A percentile compares a stretch with the other conserved stretches of the same genome.
Conservation (phyloP, 1,140 invertebrate species). For the Galendromus occidentalis region DNA sequence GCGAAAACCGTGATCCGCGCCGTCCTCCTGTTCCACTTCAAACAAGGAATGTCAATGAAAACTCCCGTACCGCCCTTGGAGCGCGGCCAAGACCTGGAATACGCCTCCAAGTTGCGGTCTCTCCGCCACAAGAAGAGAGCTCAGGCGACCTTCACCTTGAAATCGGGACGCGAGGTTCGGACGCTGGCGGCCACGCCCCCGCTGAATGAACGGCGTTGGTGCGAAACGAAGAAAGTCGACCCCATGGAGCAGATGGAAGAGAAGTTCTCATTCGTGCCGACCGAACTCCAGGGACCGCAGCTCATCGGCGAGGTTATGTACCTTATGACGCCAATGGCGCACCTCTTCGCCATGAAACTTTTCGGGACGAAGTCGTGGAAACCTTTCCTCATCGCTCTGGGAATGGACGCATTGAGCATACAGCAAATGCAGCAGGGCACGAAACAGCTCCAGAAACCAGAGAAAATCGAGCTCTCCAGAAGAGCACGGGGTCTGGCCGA, state of each 20-base stretch:
- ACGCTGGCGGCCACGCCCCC: not conserved
- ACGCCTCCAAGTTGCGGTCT: not conserved
- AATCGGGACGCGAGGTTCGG: not conserved
- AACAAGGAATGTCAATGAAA: not conserved
- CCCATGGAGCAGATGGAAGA: not conserved
- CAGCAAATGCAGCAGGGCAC: not conserved
- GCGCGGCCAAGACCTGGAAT: not conserved
- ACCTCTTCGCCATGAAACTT: not conserved
- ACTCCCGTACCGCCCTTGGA: not conserved
- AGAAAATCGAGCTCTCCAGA: not conserved
- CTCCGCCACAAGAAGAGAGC: not conserved
- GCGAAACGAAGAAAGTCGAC: not conserved
- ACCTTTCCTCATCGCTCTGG: not conserved
- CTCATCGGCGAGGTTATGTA: not conserved
- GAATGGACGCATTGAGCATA: constrained; percentile 6
- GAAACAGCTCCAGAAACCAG: not conserved
- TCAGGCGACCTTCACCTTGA: not conserved
- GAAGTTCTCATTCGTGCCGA: not conserved
- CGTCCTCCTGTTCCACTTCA: not conserved
- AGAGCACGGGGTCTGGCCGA: not conserved
- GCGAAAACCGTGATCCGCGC: not conserved
- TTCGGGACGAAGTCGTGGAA: constrained; percentile 2
- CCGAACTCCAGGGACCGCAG: not conserved
- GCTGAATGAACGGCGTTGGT: not conserved
- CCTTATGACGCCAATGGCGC: not conserved